phyloP scores from a whole-genome alignment of 2,888 invertebrate genomes.

The Thelaira solivaga region DNA sequence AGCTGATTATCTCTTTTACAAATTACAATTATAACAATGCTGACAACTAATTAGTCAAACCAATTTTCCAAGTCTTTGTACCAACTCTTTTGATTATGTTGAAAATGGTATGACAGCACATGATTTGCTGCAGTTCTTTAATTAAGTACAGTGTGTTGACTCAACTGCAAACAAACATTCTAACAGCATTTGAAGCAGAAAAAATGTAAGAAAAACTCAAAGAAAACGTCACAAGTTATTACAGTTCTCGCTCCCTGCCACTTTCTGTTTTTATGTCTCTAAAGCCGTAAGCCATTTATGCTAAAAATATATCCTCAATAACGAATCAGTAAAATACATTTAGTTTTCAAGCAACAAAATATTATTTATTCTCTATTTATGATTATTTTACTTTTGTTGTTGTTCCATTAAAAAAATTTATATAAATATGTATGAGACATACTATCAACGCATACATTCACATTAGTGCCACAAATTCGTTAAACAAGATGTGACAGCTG shows the following conservation, averaged over 20 bases:
- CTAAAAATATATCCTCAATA: slow-evolving; percentile 28
- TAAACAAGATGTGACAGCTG: slow-evolving; percentile 62
- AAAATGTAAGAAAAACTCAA: neutral
- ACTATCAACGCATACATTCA: slow-evolving; percentile 13
- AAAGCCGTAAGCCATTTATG: neutral
- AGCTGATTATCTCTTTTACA: neutral
- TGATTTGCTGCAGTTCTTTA: neutral
- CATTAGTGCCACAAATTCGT: slow-evolving; percentile 61
- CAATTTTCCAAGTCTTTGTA: neutral
- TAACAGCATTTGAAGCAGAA: neutral
- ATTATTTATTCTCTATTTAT: slow-evolving; percentile 40
- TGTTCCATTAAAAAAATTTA: slow-evolving; percentile 45
- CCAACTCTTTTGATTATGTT: slow-evolving; percentile 11
- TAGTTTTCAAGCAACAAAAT: slow-evolving; percentile 6
- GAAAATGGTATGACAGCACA: neutral
- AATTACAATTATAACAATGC: neutral
- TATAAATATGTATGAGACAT: slow-evolving; percentile 27
- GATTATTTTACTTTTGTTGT: slow-evolving; percentile 50
- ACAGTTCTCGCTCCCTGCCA: too few relatives aligned
- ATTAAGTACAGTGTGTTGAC: neutral
- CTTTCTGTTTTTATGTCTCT: neutral
- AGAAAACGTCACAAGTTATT: slow-evolving; percentile 20
- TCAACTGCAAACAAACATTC: neutral
- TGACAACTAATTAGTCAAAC: slow-evolving; percentile 20
- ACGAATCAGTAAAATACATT: slow-evolving; percentile 25